Base-by-base conservation (phyloP, 2,797 vertebrate species). In the Buceros bicornis region DNA sequence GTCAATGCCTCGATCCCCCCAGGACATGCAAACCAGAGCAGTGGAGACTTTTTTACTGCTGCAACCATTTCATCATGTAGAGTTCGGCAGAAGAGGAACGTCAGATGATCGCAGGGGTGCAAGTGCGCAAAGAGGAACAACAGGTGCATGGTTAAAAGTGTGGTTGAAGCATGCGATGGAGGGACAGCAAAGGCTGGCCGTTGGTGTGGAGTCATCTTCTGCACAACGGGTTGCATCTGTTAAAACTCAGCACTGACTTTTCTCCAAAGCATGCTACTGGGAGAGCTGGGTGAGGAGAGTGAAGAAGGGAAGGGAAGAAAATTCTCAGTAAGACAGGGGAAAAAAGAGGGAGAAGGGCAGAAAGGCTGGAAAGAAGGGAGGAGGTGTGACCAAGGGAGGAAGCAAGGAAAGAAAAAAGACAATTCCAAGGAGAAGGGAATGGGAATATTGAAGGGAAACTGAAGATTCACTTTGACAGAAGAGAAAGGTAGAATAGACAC, bases 1-100 rank as follows among this genome's bases (percentile, higher is more conserved):
- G 94, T 97, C 97, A 96, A 97, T 97, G 94, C 84, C 58, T 79
- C 4, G 4, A 29, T 21, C 65, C 90, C 88, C 40, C 15, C 1
- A 0, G 93, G 90, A 87, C 82, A 92, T 0, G 1, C 22, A 61
- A 58, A 74, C 45, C 0, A 0, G 43, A 79, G 74, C 50, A 35
- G 51, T 2, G 0, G 53, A 84, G 84, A 45, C 43, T 13, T 82
- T 87, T 95, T 66, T 54, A 26, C 61, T 70, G 65, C 61, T 35
- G 28, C 50, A 77, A 10, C 47, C 11, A 29, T 85, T 86, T 71
- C 86, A 87, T 31, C 3, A 2, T 15, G 19, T n/a, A 33, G 25
- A 50, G 12, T 47, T 62, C 86, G 61, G n/a, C 67, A 87, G 77
- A n/a, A 80, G 19, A 87, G 78, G 42, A 88, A 40, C 76, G 47